Conservation (phyloP, 2,113 vertebrate species). For the Catharus minimus region DNA sequence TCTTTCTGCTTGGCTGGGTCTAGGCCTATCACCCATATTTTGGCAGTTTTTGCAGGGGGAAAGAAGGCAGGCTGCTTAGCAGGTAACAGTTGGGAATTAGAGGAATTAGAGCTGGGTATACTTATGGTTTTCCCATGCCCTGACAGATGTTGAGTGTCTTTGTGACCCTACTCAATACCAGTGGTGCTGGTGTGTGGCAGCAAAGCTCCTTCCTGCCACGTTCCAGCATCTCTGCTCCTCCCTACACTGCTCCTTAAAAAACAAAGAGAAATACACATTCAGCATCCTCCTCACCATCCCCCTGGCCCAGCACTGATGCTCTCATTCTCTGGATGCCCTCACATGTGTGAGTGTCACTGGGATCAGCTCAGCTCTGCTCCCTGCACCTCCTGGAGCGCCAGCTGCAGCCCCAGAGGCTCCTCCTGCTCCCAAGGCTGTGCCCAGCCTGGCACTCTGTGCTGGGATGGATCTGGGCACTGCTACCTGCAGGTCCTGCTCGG, state of each 20-base stretch:
- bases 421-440: not conserved
- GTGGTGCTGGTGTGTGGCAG: not conserved
- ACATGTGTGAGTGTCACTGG: not conserved
- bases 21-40: not conserved
- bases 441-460: fast-evolving
- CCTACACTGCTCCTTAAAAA: not conserved
- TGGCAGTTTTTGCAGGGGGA: not conserved
- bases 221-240: conserved; percentile 16
- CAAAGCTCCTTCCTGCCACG: not conserved
- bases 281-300: not conserved
- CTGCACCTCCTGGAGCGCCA: not conserved
- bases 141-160: conserved; percentile 15
- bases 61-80: conserved; percentile 18
- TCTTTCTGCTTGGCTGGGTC: conserved; percentile 44
- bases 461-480: not conserved
- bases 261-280: not conserved
- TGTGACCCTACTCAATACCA: not conserved
- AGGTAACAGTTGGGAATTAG: not conserved
- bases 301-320: fast-evolving
- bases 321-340: not conserved
- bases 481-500: not conserved
- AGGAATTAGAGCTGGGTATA: not conserved
- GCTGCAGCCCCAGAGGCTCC: not conserved
- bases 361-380: not conserved
- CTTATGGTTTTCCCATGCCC: not conserved